Conservation (phyloP, 2,888 invertebrate species). For the Apodemia mormo region DNA sequence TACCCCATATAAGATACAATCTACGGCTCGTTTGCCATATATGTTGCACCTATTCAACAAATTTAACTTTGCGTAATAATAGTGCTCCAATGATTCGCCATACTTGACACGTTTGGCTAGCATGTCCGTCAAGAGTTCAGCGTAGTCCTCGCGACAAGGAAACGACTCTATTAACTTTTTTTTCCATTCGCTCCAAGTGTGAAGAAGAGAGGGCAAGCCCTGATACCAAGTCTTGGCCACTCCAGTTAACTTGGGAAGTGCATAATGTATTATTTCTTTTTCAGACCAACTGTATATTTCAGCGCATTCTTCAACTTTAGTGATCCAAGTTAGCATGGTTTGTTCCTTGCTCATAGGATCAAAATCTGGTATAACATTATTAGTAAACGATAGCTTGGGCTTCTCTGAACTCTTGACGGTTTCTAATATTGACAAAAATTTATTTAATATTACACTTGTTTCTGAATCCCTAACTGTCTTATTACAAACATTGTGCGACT, state of each 20-base stretch:
- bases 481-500: background rate
- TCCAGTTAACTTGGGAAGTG: slow-evolving; percentile 32
- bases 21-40: slow-evolving; percentile 30
- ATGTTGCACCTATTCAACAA: slow-evolving; percentile 33
- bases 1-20: slow-evolving; percentile 28
- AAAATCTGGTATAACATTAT: slow-evolving; percentile 33
- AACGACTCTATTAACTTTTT: slow-evolving; percentile 31
- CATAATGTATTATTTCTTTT: slow-evolving; percentile 32
- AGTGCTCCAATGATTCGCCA: slow-evolving; percentile 33
- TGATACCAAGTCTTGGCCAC: slow-evolving; percentile 37
- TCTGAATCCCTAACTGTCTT: background rate
- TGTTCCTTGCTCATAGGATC: slow-evolving; percentile 30
- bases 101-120: slow-evolving; percentile 27
- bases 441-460: background rate
- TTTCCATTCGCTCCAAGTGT: slow-evolving; percentile 35
- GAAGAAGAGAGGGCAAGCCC: slow-evolving; percentile 28
- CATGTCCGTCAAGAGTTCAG: slow-evolving; percentile 33
- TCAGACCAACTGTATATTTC: slow-evolving; percentile 21
- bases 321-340: slow-evolving; percentile 27
- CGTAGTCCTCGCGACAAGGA: slow-evolving; percentile 21
- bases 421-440: background rate
- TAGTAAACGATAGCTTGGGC: slow-evolving; percentile 4
- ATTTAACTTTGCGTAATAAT: slow-evolving; percentile 32
- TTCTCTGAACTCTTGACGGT: slow-evolving; percentile 1
- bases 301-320: slow-evolving; percentile 31